Percentiles rank a stretch among this genome's conserved stretches.
These are phyloP conservation scores for Volucella inflata DNA, from an alignment of 2,888 invertebrate genomes.

Conservation along the genomic window DNA sequence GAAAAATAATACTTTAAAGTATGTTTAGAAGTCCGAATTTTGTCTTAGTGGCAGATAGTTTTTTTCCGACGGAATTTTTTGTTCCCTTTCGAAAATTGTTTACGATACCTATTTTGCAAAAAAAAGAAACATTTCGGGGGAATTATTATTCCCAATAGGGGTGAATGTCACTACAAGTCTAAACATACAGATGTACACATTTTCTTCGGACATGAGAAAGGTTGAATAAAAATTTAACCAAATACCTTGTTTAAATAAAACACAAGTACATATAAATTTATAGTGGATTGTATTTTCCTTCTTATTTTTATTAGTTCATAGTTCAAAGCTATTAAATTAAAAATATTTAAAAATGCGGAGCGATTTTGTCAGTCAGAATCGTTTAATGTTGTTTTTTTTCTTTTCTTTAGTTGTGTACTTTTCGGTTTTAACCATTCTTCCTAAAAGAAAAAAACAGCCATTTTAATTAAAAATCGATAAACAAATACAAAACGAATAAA, in stretches of 20 bases:
- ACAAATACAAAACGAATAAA: neutral
- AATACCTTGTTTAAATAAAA: constrained; percentile 50
- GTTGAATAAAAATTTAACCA: no score
- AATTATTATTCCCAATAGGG: no score
- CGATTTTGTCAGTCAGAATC: constrained; percentile 94
- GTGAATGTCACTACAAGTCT: no score
- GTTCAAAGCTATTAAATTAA: neutral
- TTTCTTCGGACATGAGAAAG: no score
- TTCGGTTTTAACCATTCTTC: constrained; percentile 96
- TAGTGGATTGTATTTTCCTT: neutral
- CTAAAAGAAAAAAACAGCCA: constrained; percentile 84
- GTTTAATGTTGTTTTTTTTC: constrained; percentile 94
- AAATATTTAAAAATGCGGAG: constrained; percentile 27
- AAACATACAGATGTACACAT: no score
- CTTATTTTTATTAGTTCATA: constrained; percentile 11
- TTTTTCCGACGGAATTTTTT: no score
- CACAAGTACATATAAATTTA: constrained; percentile 65
- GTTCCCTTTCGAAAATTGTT: no score
- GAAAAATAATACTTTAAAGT: no score
- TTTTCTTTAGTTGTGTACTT: constrained; percentile 90
- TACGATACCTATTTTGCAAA: no score
- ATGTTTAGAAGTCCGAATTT: no score
- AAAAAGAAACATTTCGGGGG: no score
- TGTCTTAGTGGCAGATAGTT: no score
- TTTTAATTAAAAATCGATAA: neutral